Evolutionary conservation across 2,888 invertebrate species (phyloP), one percentile per base, ranked within the genome.

Genomic region (Epinotia demarniana): DNA sequence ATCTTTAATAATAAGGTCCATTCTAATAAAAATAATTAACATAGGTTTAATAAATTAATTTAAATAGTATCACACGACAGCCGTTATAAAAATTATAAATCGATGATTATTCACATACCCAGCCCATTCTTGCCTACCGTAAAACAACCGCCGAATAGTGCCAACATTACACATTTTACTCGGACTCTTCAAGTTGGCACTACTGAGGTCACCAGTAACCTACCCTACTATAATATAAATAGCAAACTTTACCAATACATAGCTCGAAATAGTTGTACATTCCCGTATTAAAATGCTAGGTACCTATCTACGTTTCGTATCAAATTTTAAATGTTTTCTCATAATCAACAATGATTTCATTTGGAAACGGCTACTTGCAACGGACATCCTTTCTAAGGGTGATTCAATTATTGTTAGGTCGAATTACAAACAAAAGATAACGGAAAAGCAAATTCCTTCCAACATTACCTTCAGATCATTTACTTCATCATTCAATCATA

Each of bases 261-360:
- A 85, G 83, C 82, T 87, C 83, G 84, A 85, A 87, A 87, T 84
- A 87, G 87, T 88, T 90, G 87, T 90, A 91, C 88, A 91, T 88
- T 90, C 88, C 88, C 89, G 89, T 92, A 92, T 92, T 93, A 90
- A 90, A 92, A 92, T 92, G 91, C 90, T 93, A 75, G 57, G 67
- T 93, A 93, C 92, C 93, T 93, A 93, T 87, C 93, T 93, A 93
- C 89, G 81, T 89, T 91, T 92, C 90, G 89, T 93, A 93, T 92
- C 91, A 92, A 92, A 92, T 90, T 90, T 88, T 89, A 85, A 85
- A 87, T 89, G 88, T 83, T 85, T 80, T 80, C 84, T 83, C 80
- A 80, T 86, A 84, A 80, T 81, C 84, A 84, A 86, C 85, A 86
- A 85, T 84, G 80, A 71, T 71, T 82, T 80, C 81, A 76, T 83